Base-by-base conservation (phyloP, 2,113 vertebrate species). In the Motacilla tschutschensis region DNA sequence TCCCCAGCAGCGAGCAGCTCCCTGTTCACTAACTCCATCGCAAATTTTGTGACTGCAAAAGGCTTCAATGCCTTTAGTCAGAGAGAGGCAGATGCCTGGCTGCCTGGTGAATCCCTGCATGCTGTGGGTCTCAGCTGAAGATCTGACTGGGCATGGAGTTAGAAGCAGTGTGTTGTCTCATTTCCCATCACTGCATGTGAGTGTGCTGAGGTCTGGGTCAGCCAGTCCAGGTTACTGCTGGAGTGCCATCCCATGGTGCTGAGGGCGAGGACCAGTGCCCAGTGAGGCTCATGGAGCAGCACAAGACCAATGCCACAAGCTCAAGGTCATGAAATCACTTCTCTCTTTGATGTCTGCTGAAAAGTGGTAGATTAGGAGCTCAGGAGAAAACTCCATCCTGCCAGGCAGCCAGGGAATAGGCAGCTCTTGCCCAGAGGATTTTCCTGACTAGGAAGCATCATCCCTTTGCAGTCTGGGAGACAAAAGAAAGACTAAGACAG, bases 181-280 rank as follows among this genome's bases (percentile, higher is more conserved):
- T 36, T 8, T 71, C 31, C 18, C 5, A 1, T 33, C 0, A 0
- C 9, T 80, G 33, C 31, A 9, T 0, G 0, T 47, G 36, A 74
- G 5, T 10, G 0, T 19, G 51, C 14, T 0, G 3, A 57, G 59
- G 31, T 57, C 20, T 35, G 41, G 50, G 43, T 33, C 10, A 41
- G 14, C 20, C 50, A 31, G 25, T 54, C 31, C 35, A 50, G 14
- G 38, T 54, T 41, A 36, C n/a, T 84, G 29, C 46, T 76, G 35
- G 13, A 65, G 5, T 41, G 63, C 55, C 44, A 74, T n/a, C 31
- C 46, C 41, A 14, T 0, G 0, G 10, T 43, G 58, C 29, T 38
- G 41, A 62, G 53, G 29, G 36, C 55, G 78, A 36, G 44, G 22
- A 25, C 25, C 40, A 59, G 17, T 10, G 7, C 40, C 17, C 40